A percentile compares a stretch with the other conserved stretches of the same genome.
These are phyloP conservation scores for Lagopus muta DNA, from an alignment of 2,113 vertebrate species.

Conservation along the genomic window DNA sequence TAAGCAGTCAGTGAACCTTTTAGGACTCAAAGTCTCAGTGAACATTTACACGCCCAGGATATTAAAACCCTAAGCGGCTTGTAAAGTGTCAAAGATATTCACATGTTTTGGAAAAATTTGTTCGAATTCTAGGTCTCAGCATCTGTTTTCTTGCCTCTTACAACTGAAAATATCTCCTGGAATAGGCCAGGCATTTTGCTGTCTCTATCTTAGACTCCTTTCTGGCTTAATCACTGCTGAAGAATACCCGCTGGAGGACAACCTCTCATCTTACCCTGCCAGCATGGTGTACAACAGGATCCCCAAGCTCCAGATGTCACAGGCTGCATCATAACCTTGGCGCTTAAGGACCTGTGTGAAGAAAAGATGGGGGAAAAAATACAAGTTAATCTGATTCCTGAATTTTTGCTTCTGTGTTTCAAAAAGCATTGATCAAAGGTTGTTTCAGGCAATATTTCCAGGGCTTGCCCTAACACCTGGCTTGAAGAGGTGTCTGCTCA, in stretches of 20 bases:
- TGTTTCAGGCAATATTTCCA: neutral
- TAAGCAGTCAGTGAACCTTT: neutral
- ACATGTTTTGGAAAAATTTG: neutral
- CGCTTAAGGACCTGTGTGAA: constrained; percentile 88
- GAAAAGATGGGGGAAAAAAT: neutral
- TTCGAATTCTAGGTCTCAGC: neutral
- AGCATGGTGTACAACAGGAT: constrained; percentile 95
- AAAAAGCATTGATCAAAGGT: neutral
- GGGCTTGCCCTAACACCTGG: neutral
- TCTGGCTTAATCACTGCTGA: neutral
- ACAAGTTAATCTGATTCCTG: neutral
- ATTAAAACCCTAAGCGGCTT: neutral
- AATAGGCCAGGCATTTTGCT: neutral
- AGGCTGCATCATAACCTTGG: constrained; percentile 95
- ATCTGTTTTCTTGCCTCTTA: neutral
- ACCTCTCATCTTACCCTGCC: constrained; percentile 82
- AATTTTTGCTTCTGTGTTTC: neutral
- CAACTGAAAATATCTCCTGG: neutral
- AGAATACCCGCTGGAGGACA: neutral
- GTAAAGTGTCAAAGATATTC: neutral
- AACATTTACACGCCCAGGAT: neutral
- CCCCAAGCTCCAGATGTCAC: constrained; percentile 95
- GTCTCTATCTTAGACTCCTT: neutral
- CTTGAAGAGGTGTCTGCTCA: neutral
- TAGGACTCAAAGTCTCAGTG: neutral